These are phyloP conservation scores for Nycteola revayana DNA, from an alignment of 2,888 invertebrate genomes.

Conservation along the genomic window DNA sequence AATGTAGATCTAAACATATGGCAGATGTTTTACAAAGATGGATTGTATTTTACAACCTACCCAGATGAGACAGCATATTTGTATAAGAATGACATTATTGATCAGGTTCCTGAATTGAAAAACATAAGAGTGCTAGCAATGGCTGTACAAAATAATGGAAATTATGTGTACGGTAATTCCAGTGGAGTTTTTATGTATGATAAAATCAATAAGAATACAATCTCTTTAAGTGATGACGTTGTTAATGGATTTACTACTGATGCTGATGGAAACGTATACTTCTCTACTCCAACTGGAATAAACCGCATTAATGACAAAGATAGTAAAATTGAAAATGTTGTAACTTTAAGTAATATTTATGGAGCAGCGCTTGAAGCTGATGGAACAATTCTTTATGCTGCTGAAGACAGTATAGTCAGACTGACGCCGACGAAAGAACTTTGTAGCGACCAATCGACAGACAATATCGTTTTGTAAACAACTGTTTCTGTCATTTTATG, in stretches of 20 bases:
- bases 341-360: conserved; percentile 15
- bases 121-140: conserved; percentile 33
- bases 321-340: conserved; percentile 18
- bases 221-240: conserved; percentile 20
- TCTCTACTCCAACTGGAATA: conserved; percentile 35
- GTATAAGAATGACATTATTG: conserved; percentile 28
- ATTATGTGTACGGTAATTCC: conserved; percentile 39
- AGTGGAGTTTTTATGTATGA: conserved; percentile 39
- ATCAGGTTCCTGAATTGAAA: conserved; percentile 31
- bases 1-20: conserved; percentile 46
- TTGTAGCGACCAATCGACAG: conserved; percentile 17
- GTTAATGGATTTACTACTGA: conserved; percentile 39
- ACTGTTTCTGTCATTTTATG: no score
- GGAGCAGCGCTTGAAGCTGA: conserved; percentile 38
- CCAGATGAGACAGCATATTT: conserved; percentile 39
- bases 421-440: conserved; percentile 24
- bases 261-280: conserved; percentile 36
- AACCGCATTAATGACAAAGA: conserved; percentile 24
- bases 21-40: conserved; percentile 59
- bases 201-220: conserved; percentile 10
- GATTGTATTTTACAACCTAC: conserved; percentile 57
- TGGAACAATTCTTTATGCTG: conserved; percentile 38
- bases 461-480: no score
- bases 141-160: conserved; percentile 35
- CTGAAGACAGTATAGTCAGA: conserved; percentile 34